Evolutionary conservation across 2,888 invertebrate genomes (phyloP).

Genomic region (Galeopsomyia nigrocyanea): DNA sequence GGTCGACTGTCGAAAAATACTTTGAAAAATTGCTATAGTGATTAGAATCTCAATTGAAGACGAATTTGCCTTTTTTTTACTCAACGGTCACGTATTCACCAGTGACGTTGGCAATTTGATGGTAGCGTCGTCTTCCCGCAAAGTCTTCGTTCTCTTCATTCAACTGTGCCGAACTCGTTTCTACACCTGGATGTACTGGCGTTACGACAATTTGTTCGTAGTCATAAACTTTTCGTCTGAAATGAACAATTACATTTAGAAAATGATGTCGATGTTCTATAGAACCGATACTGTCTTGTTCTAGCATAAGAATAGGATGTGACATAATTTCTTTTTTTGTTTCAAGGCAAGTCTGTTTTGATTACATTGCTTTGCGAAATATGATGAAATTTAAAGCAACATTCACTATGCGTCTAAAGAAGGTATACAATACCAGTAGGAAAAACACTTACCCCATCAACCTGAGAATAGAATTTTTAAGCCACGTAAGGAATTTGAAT

Average conservation of each 20-base stretch:
- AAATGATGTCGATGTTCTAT: background rate
- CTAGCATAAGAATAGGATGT: no score
- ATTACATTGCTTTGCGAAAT: no score
- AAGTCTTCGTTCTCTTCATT: conserved; percentile 98
- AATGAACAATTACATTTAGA: conserved; percentile 51
- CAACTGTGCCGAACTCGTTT: conserved; percentile 86
- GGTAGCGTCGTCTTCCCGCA: conserved; percentile 90
- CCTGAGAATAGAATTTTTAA: conserved; percentile 79
- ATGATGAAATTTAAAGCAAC: no score
- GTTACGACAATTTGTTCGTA: conserved; percentile 91
- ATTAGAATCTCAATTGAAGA: conserved; percentile 5
- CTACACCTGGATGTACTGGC: conserved; percentile 83
- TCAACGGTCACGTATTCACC: conserved; percentile 74
- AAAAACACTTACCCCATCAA: conserved; percentile 79
- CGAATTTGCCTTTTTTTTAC: conserved; percentile 17
- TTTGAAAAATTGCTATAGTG: conserved; percentile 15
- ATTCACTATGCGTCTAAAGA: background rate
- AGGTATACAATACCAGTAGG: background rate
- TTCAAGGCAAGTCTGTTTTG: no score
- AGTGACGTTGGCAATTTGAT: conserved; percentile 88
- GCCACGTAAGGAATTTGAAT: conserved; percentile 85
- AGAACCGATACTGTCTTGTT: no score
- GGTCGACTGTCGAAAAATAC: conserved; percentile 33
- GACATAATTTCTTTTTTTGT: no score
- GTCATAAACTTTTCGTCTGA: conserved; percentile 81